These are phyloP conservation scores for Chionis minor DNA, from an alignment of 2,113 vertebrate genomes.

Conservation along the genomic window DNA sequence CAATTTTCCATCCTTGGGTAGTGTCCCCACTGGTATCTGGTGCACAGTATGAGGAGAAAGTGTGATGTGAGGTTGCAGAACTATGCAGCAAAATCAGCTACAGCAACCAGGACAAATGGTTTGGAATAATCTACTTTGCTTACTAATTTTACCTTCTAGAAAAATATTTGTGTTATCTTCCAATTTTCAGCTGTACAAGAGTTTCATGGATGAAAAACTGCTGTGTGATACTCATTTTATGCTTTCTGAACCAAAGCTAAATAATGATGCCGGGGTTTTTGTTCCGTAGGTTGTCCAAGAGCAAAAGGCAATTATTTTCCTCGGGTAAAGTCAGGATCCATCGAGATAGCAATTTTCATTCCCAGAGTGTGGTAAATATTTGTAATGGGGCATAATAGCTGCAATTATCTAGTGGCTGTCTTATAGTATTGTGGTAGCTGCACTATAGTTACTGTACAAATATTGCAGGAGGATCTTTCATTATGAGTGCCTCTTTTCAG, in stretches of 20 bases:
- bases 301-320: not conserved
- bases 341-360: conserved; percentile 20
- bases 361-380: not conserved
- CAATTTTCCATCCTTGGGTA: not conserved
- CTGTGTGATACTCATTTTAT: not conserved
- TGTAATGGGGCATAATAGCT: not conserved
- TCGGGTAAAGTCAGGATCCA: not conserved
- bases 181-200: not conserved
- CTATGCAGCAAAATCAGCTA: not conserved
- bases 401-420: not conserved
- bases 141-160: not conserved
- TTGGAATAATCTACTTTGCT: not conserved
- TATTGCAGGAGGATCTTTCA: not conserved
- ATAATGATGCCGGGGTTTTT: not conserved
- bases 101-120: not conserved
- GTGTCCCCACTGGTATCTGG: not conserved
- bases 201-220: not conserved
- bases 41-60: not conserved
- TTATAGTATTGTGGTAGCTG: not conserved
- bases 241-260: not conserved
- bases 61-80: not conserved
- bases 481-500: conserved; percentile 3
- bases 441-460: conserved; percentile 14
- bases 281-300: not conserved
- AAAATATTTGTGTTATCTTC: not conserved